Conservation (phyloP, 2,113 vertebrate species). For the Eudyptes chrysolophus region DNA sequence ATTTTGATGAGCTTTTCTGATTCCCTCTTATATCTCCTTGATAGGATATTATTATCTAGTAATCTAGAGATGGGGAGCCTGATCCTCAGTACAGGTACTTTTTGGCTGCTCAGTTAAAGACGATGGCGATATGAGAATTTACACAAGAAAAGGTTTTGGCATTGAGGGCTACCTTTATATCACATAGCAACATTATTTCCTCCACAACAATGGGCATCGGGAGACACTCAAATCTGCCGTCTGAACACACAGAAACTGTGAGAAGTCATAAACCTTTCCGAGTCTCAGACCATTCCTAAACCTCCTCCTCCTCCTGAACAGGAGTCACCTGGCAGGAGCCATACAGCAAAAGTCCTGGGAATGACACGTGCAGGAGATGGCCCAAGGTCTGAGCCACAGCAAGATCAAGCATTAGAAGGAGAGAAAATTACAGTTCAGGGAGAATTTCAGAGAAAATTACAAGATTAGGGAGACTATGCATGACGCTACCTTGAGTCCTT, state of each 20-base stretch:
- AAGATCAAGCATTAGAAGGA: background rate
- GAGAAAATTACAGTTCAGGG: background rate
- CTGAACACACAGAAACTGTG: background rate
- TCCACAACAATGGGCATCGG: background rate
- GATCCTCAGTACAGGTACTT: background rate
- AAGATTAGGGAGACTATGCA: background rate
- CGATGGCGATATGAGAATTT: background rate
- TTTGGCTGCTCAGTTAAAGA: background rate
- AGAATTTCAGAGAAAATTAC: background rate
- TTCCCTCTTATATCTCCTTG: constrained; percentile 49
- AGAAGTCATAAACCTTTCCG: background rate
- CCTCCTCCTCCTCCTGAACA: background rate
- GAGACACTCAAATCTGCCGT: background rate
- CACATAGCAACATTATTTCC: background rate
- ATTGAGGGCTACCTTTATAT: background rate
- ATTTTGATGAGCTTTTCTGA: constrained; percentile 56
- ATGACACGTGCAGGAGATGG: background rate
- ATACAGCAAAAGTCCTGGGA: background rate
- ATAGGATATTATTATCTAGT: constrained; percentile 36
- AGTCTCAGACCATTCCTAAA: background rate
- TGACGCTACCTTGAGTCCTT: background rate
- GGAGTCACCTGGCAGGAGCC: background rate
- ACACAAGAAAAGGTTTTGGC: background rate
- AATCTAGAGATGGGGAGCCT: background rate
- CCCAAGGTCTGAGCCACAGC: background rate